Percentiles rank a stretch among this genome's conserved stretches.
These are phyloP conservation scores for Caenorhabditis briggsae DNA, from an alignment of 1,140 invertebrate species.

Conservation along the genomic window DNA sequence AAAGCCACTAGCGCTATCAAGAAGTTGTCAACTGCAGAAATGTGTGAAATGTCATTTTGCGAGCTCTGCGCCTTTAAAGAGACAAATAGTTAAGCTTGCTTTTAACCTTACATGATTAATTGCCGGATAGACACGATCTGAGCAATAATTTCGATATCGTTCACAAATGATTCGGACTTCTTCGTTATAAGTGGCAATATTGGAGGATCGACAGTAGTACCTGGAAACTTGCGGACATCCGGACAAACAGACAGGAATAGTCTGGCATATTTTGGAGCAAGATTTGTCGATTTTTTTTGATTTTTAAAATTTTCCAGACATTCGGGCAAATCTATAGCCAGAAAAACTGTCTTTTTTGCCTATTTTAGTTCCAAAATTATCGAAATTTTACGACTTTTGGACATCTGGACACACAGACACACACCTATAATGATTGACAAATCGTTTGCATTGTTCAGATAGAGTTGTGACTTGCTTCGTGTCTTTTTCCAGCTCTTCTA, in stretches of 20 bases:
- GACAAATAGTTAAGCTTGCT: constrained; percentile 10
- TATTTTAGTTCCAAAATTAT: constrained; percentile 30
- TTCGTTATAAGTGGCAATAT: constrained; percentile 69
- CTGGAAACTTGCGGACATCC: constrained; percentile 6
- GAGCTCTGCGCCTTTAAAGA: too few species aligned
- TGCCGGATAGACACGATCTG: constrained; percentile 66
- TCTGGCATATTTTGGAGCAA: background rate
- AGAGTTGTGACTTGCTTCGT: constrained; percentile 69
- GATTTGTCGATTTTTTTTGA: background rate
- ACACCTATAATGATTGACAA: constrained; percentile 67
- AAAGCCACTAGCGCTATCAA: too few species aligned
- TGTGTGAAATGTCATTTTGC: too few species aligned
- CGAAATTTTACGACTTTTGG: background rate
- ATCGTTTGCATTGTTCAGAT: constrained; percentile 67
- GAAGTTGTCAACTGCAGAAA: too few species aligned
- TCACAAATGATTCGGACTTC: constrained; percentile 70
- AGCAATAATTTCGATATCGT: constrained; percentile 66
- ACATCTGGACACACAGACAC: too few species aligned
- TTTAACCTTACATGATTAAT: constrained; percentile 69
- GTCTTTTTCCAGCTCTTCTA: constrained; percentile 69
- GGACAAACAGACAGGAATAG: too few species aligned
- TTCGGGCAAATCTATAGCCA: too few species aligned
- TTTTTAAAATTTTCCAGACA: background rate
- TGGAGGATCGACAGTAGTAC: constrained; percentile 65
- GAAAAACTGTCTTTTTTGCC: too few species aligned